phyloP scores from a whole-genome alignment of 2,113 vertebrate species.

The Ictalurus punctatus region DNA sequence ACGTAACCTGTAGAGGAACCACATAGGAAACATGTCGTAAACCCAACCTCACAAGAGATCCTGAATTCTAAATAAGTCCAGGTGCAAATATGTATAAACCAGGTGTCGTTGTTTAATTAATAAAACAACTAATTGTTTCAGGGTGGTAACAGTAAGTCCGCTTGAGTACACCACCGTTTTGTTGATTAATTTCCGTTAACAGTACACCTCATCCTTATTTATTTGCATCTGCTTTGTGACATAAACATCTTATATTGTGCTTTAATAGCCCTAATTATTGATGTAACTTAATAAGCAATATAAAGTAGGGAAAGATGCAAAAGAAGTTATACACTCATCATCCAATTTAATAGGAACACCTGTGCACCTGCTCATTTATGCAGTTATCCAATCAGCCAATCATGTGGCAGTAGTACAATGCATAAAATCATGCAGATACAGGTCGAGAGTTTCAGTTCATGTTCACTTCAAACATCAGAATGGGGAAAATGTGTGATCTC shows the following conservation, averaged over 20 bases:
- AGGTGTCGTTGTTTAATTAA: background rate
- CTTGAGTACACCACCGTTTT: background rate
- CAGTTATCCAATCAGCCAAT: too few species aligned
- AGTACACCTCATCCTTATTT: background rate
- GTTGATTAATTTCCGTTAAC: background rate
- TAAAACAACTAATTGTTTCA: background rate
- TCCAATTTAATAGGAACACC: too few species aligned
- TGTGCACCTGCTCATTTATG: too few species aligned
- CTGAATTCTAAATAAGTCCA: background rate
- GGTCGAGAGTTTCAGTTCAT: too few species aligned
- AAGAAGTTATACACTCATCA: background rate
- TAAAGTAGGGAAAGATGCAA: background rate
- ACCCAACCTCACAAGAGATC: background rate
- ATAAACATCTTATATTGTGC: background rate
- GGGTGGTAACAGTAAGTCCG: background rate
- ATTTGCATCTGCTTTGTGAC: background rate
- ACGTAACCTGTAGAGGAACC: conserved; percentile 59
- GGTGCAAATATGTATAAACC: background rate
- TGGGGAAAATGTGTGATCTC: too few species aligned
- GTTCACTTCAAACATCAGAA: too few species aligned
- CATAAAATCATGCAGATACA: too few species aligned
- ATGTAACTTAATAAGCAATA: background rate
- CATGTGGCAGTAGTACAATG: too few species aligned
- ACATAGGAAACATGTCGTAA: background rate
- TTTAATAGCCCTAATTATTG: background rate